Conservation (phyloP, 2,797 vertebrate genomes). For the Pseudomugil gertrudae region DNA sequence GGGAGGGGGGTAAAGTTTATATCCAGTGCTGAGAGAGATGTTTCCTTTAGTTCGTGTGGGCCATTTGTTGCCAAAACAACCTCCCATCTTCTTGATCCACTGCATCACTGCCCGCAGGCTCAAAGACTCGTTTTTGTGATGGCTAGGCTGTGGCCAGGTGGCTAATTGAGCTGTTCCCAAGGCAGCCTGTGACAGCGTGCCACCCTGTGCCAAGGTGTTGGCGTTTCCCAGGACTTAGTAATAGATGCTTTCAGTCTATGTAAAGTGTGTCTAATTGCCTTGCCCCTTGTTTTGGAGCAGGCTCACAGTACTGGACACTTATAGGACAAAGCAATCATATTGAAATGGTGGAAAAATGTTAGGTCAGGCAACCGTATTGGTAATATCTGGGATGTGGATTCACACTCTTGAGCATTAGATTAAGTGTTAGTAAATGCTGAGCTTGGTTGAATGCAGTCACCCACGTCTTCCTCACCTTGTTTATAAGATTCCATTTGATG, state of each 20-base stretch:
- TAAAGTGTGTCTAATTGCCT: conserved; percentile 57
- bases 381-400: conserved; percentile 12
- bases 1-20: conserved; percentile 8
- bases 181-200: conserved; percentile 66
- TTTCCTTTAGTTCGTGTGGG: conserved; percentile 32
- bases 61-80: conserved; percentile 38
- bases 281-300: conserved; percentile 49
- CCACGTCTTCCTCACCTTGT: not conserved
- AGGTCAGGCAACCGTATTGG: conserved; percentile 24
- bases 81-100: conserved; percentile 42
- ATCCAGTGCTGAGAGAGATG: conserved; percentile 21
- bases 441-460: not conserved
- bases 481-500: not conserved
- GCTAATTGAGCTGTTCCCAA: conserved; percentile 74
- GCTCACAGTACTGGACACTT: conserved; percentile 32
- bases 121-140: conserved; percentile 49
- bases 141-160: conserved; percentile 59
- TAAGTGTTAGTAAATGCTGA: not conserved
- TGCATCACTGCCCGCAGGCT: conserved; percentile 34
- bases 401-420: conserved; percentile 1
- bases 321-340: conserved; percentile 31
- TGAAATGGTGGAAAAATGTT: conserved; percentile 26
- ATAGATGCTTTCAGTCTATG: conserved; percentile 53
- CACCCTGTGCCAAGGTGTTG: conserved; percentile 67
- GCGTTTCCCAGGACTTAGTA: conserved; percentile 64